These are phyloP conservation scores for Pseudomyrmex pallidus DNA, from an alignment of 1,140 invertebrate genomes.

Conservation along the genomic window DNA sequence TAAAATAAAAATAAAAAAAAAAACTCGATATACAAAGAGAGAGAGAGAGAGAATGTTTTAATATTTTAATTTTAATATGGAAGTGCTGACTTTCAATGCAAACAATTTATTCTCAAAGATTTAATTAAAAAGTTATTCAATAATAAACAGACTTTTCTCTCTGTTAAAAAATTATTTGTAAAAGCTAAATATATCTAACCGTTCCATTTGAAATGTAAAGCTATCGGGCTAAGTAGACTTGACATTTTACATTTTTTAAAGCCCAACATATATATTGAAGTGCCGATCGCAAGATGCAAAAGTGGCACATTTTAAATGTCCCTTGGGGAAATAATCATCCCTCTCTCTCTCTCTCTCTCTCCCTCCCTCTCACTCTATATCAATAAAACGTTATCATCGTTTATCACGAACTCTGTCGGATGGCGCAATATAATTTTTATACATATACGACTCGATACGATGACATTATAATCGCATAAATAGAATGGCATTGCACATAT, in stretches of 20 bases:
- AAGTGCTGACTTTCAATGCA: neutral
- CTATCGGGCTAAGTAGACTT: conserved; percentile 15
- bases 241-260: conserved; percentile 26
- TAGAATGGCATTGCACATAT: neutral
- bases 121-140: neutral
- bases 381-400: conserved; percentile 51
- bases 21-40: neutral
- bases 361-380: neutral
- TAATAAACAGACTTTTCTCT: conserved; percentile 2
- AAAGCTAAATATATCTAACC: neutral
- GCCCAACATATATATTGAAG: conserved; percentile 17
- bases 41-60: too few species aligned
- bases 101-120: neutral
- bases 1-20: neutral
- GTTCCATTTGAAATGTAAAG: conserved; percentile 19
- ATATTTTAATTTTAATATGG: too few species aligned
- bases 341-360: neutral
- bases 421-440: conserved; percentile 25
- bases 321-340: conserved; percentile 31
- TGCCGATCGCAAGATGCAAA: conserved; percentile 32
- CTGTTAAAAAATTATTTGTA: neutral
- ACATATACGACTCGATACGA: neutral
- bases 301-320: conserved; percentile 20
- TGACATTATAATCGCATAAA: conserved; percentile 16
- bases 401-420: conserved; percentile 28